Evolutionary conservation across 2,113 vertebrate species (phyloP), one percentile per base, ranked within the genome.

Genomic region (Aleadryas rufinucha): DNA sequence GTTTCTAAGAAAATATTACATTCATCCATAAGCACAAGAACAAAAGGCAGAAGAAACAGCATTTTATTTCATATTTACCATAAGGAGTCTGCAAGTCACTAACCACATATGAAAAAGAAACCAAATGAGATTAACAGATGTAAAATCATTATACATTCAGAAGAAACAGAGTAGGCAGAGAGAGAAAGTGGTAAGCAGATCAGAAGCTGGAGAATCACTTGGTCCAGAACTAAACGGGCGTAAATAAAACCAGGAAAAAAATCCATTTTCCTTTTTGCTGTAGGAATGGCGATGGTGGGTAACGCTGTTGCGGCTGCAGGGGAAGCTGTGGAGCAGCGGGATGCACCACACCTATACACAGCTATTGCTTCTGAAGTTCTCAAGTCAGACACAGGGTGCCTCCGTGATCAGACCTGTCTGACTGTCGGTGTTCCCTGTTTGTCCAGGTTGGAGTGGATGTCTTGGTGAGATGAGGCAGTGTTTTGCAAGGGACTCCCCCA

Each of bases 251-350:
- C 7, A 35, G 33, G 16, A 15, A 31, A 56, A 56, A 63, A 50
- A 31, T 16, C 31, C 0, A 2, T 45, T 39, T 81, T 49, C 10
- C 16, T 53, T 80, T 84, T 70, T 59, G 13, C 61, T 2, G 1
- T 59, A n/a, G 59, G 60, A 54, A 24, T 59, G 52, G 16, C 0
- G 0, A 5, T 50, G 64, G 42, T 22, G 27, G 47, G 53, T 64
- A 19, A 30, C 4, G 8, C 21, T 26, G 2, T n/a, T 21, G 22
- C 0, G 0, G 35, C 49, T 16, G 1, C 39, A n/a, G 82, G n/a
- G 37, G 63, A 76, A 35, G 39, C 41, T 92, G 63, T 7, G 2
- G 53, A 54, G 30, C 14, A 2, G 9, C 37, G 74, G 53, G 65
- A 21, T 59, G 16, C 24, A 21, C 37, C 59, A 11, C 0, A 0